Evolutionary conservation across 2,888 invertebrate species (phyloP), one percentile per base, ranked within the genome.

Genomic region (Epsilonema sp.): DNA sequence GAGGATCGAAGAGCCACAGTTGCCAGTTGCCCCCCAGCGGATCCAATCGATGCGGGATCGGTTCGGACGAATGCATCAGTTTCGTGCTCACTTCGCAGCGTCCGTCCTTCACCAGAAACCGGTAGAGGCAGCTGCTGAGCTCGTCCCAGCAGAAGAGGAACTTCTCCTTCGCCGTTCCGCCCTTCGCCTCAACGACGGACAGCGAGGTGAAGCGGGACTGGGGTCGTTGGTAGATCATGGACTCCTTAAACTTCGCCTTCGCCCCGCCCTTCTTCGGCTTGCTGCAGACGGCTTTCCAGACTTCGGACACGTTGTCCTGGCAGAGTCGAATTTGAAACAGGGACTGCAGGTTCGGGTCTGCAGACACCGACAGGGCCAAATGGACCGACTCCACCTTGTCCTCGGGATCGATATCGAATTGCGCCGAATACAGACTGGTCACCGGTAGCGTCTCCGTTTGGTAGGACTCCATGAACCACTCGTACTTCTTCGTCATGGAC

Each of bases 371-470:
- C n/a, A 31, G 8, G n/a, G 23, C 5, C 25, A 48, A 3, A 13
- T 40, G 3, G 4, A 48, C 20, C 22, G 21, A 4, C 13, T 44
- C 26, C 2, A 49, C 44, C 25, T 25, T 26, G 26, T 49, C 49
- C 37, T 49, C 49, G 2, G 49, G 49, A 20, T 49, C 49, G 26
- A 49, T 38, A 37, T 49, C 49, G 11, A 49, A 23, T n/a, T 38
- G 19, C 8, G 46, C 36, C 11, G 47, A 20, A 21, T 31, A 49
- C 13, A 48, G n/a, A 3, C 24, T 20, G 22, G 20, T 37, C 5
- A 31, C 13, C 16, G 49, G 49, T 3, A 42, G 3, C 16, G 16
- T 25, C 3, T 24, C n/a, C 13, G 31, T 13, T 8, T 42, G 16
- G 24, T 25, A 47, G 3, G 38, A 13, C 25, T 44, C 43, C 23